Base-by-base conservation (phyloP, 1,140 invertebrate genomes). In the Meloidogyne floridensis region DNA sequence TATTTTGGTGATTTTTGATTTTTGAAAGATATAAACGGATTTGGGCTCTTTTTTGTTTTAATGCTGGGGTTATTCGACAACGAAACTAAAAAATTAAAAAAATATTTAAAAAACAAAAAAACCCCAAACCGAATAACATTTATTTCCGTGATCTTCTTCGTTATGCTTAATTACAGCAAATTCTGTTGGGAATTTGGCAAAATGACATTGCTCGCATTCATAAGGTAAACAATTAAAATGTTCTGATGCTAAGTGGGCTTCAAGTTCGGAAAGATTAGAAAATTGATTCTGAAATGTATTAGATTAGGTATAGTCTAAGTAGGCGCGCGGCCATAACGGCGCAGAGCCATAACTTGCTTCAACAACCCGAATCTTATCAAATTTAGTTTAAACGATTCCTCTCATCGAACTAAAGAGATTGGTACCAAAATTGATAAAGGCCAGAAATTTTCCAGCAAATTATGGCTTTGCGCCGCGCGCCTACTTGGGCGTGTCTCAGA, bases 181-280 rank as follows among this genome's bases (percentile, higher is more conserved):
- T 77, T 85, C 85, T 15, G 84, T 85, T 11, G 84, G 84, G 70
- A 85, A 86, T 54, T 84, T 83, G 7, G 85, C 81, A 59, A 77
- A 85, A 47, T 70, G 82, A 69, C 84, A 85, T 56, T 86, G 76
- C 20, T 86, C 85, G 65, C 84, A 85, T 72, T 86, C 85, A 71
- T 86, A 85, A 4, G 84, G 84, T 42, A 86, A 43, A 69, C 77
- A 83, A 59, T 84, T 75, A 43, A 84, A 77, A 75, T 85, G 84
- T 10, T 84, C 83, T 3, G 75, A 47, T 7, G 84, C 82, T 43
- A 85, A 56, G 79, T 85, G 84, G 2, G 83, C 83, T 70, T 85
- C 84, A 5, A 85, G 70, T 15, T 85, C 59, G 6, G 59, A 65
- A 65, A 65, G 4, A 65, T 65, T 65, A 1, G 59, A 3, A 65